These are phyloP conservation scores for Megalonaias nervosa DNA, from an alignment of 1,140 invertebrate species.

Conservation along the genomic window DNA sequence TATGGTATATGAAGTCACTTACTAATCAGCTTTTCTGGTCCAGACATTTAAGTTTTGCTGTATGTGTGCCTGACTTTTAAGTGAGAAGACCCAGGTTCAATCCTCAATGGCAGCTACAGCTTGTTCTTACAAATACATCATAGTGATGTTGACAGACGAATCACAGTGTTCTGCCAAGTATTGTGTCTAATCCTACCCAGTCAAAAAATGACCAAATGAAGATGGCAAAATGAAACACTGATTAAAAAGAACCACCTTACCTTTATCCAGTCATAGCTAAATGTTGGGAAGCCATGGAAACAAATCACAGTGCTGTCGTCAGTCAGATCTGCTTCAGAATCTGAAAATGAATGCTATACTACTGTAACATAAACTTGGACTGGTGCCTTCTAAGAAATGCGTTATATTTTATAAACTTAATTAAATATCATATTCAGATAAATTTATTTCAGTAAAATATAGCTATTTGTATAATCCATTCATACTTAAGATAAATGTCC, in stretches of 20 bases:
- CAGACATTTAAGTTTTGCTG: too few species aligned
- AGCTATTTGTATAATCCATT: too few species aligned
- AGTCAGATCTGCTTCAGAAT: slow-evolving; percentile 29
- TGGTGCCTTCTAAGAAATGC: too few species aligned
- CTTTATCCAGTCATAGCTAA: slow-evolving; percentile 67
- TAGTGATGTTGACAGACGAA: not conserved
- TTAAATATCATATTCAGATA: too few species aligned
- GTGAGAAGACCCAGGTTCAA: not conserved
- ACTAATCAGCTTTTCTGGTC: not conserved
- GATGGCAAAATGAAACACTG: not conserved
- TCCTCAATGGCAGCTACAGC: not conserved
- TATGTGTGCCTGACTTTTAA: too few species aligned
- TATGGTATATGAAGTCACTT: not conserved
- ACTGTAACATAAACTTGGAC: too few species aligned
- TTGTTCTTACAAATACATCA: not conserved
- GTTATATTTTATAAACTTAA: too few species aligned
- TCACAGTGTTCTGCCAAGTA: not conserved
- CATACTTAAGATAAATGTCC: too few species aligned
- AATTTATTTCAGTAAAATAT: too few species aligned
- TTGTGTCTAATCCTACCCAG: not conserved
- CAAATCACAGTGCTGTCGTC: slow-evolving; percentile 54
- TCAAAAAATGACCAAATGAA: not conserved
- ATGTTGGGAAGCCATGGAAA: slow-evolving; percentile 71
- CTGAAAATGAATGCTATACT: slow-evolving; percentile 6
- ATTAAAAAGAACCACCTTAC: slow-evolving; percentile 29